Percentiles rank a stretch among this genome's conserved stretches.
These are phyloP conservation scores for Zaprionus camerounensis DNA, from an alignment of 1,140 invertebrate genomes.

Conservation along the genomic window DNA sequence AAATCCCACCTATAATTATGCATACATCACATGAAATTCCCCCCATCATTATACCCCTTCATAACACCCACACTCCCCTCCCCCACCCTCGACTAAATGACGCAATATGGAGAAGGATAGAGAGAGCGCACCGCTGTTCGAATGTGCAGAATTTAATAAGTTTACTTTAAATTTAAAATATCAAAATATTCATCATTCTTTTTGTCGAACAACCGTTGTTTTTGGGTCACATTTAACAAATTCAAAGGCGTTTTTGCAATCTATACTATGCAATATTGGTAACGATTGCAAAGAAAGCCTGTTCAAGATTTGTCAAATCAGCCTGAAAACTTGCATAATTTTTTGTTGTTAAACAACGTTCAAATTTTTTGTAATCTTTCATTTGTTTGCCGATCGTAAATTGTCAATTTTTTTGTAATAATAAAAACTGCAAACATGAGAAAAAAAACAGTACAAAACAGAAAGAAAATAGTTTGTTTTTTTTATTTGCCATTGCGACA, in stretches of 20 bases:
- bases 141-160: constrained; percentile 54
- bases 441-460: constrained; percentile 20
- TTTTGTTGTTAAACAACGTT: constrained; percentile 76
- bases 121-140: constrained; percentile 68
- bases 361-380: constrained; percentile 57
- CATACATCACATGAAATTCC: constrained; percentile 23
- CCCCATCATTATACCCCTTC: constrained; percentile 5
- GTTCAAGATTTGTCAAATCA: not conserved
- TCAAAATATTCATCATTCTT: constrained; percentile 28
- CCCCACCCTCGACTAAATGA: constrained; percentile 51
- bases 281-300: not conserved
- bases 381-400: constrained; percentile 60
- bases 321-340: constrained; percentile 19
- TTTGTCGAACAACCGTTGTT: constrained; percentile 40
- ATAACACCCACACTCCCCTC: constrained; percentile 21
- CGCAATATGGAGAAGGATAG: constrained; percentile 81
- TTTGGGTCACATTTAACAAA: constrained; percentile 1
- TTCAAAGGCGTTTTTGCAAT: not conserved
- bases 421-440: constrained; percentile 59
- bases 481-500: constrained; percentile 74
- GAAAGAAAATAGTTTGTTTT: constrained; percentile 59
- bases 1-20: constrained; percentile 5
- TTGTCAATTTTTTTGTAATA: constrained; percentile 38
- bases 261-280: not conserved
- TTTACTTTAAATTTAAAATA: constrained; percentile 32